Percentiles rank a stretch among this genome's conserved stretches.
Conservation (phyloP, 2,797 vertebrate genomes). For the Smutsia gigantea region DNA sequence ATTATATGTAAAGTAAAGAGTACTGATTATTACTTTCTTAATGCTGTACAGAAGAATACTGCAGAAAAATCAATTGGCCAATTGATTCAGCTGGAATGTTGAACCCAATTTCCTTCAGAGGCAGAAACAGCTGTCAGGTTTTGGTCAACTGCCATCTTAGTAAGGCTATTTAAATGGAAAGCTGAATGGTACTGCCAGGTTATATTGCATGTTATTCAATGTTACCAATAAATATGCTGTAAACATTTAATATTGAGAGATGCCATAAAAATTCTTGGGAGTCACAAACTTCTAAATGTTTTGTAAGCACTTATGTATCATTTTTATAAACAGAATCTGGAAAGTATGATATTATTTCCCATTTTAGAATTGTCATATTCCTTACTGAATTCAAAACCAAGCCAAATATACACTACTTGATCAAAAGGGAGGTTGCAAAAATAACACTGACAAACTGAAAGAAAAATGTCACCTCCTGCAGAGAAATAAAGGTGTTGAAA, state of each 20-base stretch:
- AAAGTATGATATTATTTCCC: slow-evolving; percentile 31
- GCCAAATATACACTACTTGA: slow-evolving; percentile 2
- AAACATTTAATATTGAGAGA: background rate
- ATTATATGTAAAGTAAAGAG: background rate
- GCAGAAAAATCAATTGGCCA: background rate
- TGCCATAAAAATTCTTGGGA: background rate
- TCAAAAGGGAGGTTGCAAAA: slow-evolving; percentile 45
- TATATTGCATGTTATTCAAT: background rate
- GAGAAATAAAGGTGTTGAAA: slow-evolving; percentile 62
- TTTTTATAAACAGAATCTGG: slow-evolving; percentile 50
- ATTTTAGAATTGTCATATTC: slow-evolving; percentile 37
- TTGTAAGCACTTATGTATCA: background rate
- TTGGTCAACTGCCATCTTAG: background rate
- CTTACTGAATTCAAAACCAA: slow-evolving; percentile 58
- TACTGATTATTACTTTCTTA: background rate
- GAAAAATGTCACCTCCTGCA: slow-evolving; percentile 71
- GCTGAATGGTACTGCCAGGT: background rate
- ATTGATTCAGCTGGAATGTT: background rate
- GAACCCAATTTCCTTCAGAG: background rate
- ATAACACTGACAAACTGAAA: slow-evolving; percentile 61
- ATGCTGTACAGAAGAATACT: background rate
- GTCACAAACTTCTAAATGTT: background rate
- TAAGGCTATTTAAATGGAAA: background rate
- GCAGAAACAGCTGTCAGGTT: background rate
- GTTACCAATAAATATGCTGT: background rate